These are phyloP conservation scores for Nezara viridula DNA, from an alignment of 2,888 invertebrate genomes.

Conservation along the genomic window DNA sequence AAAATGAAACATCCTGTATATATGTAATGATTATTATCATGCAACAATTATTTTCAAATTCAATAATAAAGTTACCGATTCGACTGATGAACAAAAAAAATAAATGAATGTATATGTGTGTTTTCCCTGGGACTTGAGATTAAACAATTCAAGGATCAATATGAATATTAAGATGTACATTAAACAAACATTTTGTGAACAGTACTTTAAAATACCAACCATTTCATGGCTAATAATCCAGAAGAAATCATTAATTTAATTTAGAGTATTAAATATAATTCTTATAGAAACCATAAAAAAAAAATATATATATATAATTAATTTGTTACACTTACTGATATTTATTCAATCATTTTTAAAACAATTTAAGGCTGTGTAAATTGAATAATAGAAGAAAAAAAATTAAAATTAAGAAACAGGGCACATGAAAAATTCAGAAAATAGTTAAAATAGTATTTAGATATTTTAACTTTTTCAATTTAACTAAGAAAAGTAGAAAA, in stretches of 20 bases:
- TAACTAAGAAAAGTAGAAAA: not conserved
- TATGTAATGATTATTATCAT: not conserved
- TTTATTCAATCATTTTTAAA: not conserved
- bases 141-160: not conserved
- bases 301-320: no score
- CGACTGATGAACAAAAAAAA: not conserved
- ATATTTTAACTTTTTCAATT: not conserved
- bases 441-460: not conserved
- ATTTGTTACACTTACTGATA: not conserved
- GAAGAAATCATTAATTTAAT: not conserved
- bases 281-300: not conserved
- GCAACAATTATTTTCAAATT: not conserved
- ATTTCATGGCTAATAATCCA: not conserved
- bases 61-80: not conserved
- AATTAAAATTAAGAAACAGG: not conserved
- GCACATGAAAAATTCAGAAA: not conserved
- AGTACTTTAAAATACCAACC: not conserved
- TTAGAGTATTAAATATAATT: not conserved
- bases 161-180: not conserved
- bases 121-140: not conserved
- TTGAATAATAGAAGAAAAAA: not conserved
- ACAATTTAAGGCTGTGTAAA: not conserved
- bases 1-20: not conserved
- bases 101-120: no score
- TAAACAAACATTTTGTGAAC: not conserved